Conservation (phyloP, 2,888 invertebrate genomes). For the Drosophila multiciliata region DNA sequence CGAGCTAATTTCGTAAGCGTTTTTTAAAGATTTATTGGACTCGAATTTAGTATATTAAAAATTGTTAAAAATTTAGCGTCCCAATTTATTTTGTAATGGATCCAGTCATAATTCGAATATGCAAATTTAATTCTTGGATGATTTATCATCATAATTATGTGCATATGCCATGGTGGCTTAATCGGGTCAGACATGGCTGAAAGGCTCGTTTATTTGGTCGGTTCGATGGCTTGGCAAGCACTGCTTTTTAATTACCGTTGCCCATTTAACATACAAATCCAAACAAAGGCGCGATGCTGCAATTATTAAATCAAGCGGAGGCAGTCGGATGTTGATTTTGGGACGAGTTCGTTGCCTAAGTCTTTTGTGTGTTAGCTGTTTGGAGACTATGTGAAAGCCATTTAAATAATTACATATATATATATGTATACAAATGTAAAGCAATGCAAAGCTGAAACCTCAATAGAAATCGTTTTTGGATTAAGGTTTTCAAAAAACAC, state of each 20-base stretch:
- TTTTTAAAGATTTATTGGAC: background rate
- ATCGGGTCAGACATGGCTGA: background rate
- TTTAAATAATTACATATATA: slow-evolving; percentile 64
- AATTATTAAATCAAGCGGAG: slow-evolving; percentile 72
- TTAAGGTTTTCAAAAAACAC: slow-evolving; percentile 11
- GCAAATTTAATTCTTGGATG: background rate
- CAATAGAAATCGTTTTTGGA: slow-evolving; percentile 76
- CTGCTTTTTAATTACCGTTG: slow-evolving; percentile 50
- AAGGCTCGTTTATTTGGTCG: background rate
- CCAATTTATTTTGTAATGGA: background rate
- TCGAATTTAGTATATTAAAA: background rate
- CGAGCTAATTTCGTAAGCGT: background rate
- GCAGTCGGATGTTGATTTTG: slow-evolving; percentile 57
- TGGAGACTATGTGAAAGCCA: slow-evolving; percentile 66
- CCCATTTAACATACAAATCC: slow-evolving; percentile 46
- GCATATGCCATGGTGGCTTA: background rate
- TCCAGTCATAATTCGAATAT: background rate
- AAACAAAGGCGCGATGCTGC: slow-evolving; percentile 70
- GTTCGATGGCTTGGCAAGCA: slow-evolving; percentile 10
- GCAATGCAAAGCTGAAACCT: slow-evolving; percentile 68
- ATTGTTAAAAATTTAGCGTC: background rate
- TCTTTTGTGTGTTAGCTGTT: slow-evolving; percentile 67
- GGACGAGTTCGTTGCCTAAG: slow-evolving; percentile 79
- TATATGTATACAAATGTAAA: slow-evolving; percentile 52
- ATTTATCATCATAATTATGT: background rate